A percentile compares a stretch with the other conserved stretches of the same genome.
These are phyloP conservation scores for Drosophila chauvacae DNA, from an alignment of 1,140 invertebrate species.

Conservation along the genomic window DNA sequence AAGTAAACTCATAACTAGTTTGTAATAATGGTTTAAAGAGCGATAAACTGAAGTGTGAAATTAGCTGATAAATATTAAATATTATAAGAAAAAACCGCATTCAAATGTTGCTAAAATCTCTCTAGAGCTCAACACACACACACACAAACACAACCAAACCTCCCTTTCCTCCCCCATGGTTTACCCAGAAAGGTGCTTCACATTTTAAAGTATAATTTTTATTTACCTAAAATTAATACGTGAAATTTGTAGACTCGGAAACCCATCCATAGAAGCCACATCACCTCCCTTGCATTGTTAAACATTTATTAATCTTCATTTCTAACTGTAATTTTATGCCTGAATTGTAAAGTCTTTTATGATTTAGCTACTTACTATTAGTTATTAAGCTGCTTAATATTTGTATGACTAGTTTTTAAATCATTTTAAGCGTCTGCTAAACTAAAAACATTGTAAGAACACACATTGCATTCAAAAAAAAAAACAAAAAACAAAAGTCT, in stretches of 20 bases:
- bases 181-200: conserved; percentile 3
- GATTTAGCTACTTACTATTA: conserved; percentile 46
- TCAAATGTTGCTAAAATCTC: conserved; percentile 36
- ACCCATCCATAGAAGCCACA: too few relatives aligned
- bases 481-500: not conserved
- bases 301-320: conserved; percentile 11
- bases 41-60: conserved; percentile 71
- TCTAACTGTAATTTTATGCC: conserved; percentile 4
- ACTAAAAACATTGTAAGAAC: conserved; percentile 46
- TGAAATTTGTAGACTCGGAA: conserved; percentile 36
- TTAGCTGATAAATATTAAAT: conserved; percentile 56
- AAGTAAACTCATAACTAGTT: conserved; percentile 42
- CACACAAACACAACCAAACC: not conserved
- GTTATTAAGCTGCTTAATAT: conserved; percentile 46
- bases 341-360: conserved; percentile 28
- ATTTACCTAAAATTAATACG: conserved; percentile 14
- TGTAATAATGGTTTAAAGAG: conserved; percentile 43
- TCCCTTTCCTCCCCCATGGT: not conserved
- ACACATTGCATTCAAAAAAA: conserved; percentile 43
- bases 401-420: conserved; percentile 31
- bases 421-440: conserved; percentile 21
- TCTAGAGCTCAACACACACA: conserved; percentile 19
- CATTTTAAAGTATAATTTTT: not conserved
- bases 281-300: not conserved
- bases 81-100: conserved; percentile 19